These are phyloP conservation scores for Ichneumoninae sp. DNA, from an alignment of 2,888 invertebrate species.

Conservation along the genomic window DNA sequence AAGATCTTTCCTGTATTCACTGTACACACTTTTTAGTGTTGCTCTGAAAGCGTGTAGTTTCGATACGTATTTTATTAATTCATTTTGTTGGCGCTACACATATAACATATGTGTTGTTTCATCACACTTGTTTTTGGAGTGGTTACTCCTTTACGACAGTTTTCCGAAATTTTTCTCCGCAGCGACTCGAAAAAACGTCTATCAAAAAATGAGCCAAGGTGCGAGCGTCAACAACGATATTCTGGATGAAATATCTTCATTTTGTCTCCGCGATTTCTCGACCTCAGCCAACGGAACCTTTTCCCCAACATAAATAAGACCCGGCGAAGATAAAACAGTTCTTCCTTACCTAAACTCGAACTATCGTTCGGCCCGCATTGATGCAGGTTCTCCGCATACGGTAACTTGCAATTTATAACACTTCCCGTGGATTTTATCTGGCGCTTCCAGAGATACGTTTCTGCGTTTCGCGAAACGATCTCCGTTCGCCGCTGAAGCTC, in stretches of 20 bases:
- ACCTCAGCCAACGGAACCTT: background rate
- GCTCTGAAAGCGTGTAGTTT: no score
- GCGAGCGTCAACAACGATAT: background rate
- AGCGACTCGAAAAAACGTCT: no score
- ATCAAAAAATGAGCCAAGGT: no score
- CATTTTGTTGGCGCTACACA: no score
- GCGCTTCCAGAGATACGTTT: constrained; percentile 36
- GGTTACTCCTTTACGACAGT: no score
- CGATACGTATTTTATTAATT: no score
- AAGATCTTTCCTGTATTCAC: no score
- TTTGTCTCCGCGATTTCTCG: background rate
- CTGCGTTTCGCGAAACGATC: constrained; percentile 24
- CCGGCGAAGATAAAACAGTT: background rate
- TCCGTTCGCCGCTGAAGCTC: constrained; percentile 29
- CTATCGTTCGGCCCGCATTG: constrained; percentile 58
- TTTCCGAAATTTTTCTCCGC: no score
- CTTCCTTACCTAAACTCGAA: constrained; percentile 24
- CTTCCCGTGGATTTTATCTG: constrained; percentile 39
- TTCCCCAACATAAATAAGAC: background rate
- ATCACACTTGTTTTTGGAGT: no score
- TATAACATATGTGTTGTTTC: no score
- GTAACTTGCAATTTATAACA: constrained; percentile 14
- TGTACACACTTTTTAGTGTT: no score
- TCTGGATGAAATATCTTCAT: background rate
- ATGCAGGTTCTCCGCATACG: constrained; percentile 51